phyloP scores from a whole-genome alignment of 2,797 vertebrate species.

The Mormyrops attenuatus region DNA sequence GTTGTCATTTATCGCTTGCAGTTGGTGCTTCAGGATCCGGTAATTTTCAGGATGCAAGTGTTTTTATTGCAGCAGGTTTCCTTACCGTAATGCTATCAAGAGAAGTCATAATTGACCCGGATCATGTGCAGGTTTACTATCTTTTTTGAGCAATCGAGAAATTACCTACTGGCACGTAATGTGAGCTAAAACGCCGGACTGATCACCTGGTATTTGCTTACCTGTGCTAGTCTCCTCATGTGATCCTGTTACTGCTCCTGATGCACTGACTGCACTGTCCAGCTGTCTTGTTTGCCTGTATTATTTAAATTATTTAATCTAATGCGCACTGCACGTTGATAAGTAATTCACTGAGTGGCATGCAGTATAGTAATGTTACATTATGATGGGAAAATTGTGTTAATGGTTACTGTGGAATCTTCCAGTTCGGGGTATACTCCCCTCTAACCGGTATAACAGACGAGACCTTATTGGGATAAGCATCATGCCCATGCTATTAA shows the following conservation, averaged over 20 bases:
- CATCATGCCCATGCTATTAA: neutral
- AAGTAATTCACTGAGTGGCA: neutral
- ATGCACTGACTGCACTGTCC: neutral
- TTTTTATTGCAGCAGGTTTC: neutral
- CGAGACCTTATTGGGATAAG: neutral
- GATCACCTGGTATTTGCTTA: constrained; percentile 13
- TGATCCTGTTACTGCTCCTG: neutral
- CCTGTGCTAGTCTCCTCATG: neutral
- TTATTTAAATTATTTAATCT: neutral
- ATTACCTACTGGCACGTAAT: neutral
- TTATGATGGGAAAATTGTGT: neutral
- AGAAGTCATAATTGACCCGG: neutral
- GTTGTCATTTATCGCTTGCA: neutral
- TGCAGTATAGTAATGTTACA: neutral
- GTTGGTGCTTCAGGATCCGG: neutral
- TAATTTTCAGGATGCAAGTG: neutral
- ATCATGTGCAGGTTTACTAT: neutral
- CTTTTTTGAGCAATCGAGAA: neutral
- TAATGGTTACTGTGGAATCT: neutral
- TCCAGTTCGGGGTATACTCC: neutral
- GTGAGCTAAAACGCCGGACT: neutral
- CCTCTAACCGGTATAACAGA: neutral
- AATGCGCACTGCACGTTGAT: neutral
- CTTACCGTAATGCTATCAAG: neutral
- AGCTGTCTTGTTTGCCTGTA: neutral